A percentile compares a stretch with the other conserved stretches of the same genome.
Evolutionary conservation across 2,888 invertebrate species (phyloP).

Genomic region (Melieria picta): DNA sequence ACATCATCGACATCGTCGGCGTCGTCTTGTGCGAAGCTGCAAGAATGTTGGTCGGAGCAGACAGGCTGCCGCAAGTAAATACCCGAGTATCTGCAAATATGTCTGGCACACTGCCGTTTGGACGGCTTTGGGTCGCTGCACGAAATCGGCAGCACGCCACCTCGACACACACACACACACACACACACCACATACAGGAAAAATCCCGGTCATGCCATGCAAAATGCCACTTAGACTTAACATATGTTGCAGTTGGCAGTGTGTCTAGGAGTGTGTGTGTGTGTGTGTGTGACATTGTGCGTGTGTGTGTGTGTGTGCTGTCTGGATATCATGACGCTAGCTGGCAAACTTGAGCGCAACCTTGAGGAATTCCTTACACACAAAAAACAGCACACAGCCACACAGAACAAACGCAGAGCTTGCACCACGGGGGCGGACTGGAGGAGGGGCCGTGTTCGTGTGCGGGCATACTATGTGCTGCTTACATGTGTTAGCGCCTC

Average conservation of each 20-base stretch:
- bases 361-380: conserved; percentile 60
- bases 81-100: too few species aligned
- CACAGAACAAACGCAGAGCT: background rate
- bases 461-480: too few species aligned
- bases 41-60: too few species aligned
- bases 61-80: too few species aligned
- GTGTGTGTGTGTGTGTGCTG: background rate
- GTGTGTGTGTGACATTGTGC: conserved; percentile 8
- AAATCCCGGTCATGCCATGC: background rate
- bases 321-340: conserved; percentile 47
- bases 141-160: background rate
- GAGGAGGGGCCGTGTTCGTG: too few species aligned
- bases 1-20: background rate
- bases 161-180: background rate
- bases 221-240: background rate
- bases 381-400: background rate
- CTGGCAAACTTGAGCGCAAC: conserved; percentile 47
- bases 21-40: background rate
- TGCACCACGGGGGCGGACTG: conserved; percentile 1
- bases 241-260: background rate
- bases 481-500: too few species aligned
- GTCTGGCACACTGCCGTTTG: too few species aligned
- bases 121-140: too few species aligned
- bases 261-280: background rate
- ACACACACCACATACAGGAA: background rate